phyloP scores from a whole-genome alignment of 2,113 vertebrate genomes.

The Jacana jacana region DNA sequence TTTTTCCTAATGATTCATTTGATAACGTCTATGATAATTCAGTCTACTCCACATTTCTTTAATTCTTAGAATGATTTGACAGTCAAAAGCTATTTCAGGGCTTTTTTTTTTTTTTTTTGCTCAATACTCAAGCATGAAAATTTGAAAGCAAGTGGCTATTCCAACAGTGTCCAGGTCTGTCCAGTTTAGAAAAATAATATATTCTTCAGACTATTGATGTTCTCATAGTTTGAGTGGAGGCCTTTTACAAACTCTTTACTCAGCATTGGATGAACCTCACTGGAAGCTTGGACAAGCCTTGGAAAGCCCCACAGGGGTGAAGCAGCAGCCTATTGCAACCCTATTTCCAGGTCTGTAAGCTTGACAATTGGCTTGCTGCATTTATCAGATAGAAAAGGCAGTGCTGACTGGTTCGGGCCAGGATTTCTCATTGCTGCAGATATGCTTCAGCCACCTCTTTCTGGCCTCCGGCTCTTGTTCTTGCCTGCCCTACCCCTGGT shows the following conservation, averaged over 20 bases:
- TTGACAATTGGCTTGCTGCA: not conserved
- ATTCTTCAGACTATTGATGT: not conserved
- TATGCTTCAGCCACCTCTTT: not conserved
- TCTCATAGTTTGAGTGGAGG: not conserved
- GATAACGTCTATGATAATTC: conserved; percentile 21
- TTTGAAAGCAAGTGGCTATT: not conserved
- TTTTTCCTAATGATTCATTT: not conserved
- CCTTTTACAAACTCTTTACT: not conserved
- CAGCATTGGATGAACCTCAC: not conserved
- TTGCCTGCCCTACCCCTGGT: not conserved
- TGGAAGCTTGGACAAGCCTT: not conserved
- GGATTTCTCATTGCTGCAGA: not conserved
- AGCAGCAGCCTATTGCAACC: not conserved
- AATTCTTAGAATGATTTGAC: not conserved
- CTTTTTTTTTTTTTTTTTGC: not conserved
- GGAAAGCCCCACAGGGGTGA: not conserved
- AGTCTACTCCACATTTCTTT: not conserved
- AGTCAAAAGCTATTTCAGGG: not conserved
- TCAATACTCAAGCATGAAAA: not conserved
- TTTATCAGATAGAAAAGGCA: not conserved
- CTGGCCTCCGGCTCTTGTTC: not conserved
- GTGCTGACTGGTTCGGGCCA: not conserved
- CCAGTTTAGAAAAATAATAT: not conserved
- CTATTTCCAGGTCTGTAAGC: not conserved
- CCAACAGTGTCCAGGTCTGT: not conserved